A percentile compares a stretch with the other conserved stretches of the same genome.
Evolutionary conservation across 2,888 invertebrate species (phyloP).

Genomic region (Eupithecia subumbrata): DNA sequence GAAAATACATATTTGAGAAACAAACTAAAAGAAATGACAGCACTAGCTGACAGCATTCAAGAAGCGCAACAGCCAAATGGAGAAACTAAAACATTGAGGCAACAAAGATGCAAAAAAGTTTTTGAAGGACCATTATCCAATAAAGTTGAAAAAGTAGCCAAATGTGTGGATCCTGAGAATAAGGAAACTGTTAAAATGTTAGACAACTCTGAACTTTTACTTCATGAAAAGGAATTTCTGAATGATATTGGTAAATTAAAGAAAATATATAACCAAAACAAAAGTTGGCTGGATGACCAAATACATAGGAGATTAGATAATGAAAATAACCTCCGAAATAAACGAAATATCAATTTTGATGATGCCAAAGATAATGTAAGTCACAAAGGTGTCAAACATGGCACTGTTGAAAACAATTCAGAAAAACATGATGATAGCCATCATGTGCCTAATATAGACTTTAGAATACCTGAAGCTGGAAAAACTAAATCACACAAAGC

Average conservation of each 20-base stretch:
- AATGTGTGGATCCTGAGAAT: conserved; percentile 67
- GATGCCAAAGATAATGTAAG: conserved; percentile 15
- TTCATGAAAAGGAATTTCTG: conserved; percentile 67
- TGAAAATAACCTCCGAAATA: conserved; percentile 30
- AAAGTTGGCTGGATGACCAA: conserved; percentile 74
- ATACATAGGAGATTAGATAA: conserved; percentile 61
- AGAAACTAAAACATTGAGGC: conserved; percentile 58
- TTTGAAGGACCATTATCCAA: conserved; percentile 73
- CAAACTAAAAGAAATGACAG: conserved; percentile 72
- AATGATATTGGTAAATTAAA: conserved; percentile 67
- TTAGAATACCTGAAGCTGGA: conserved; percentile 36
- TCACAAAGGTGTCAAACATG: conserved; percentile 6
- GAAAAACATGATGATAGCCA: conserved; percentile 20
- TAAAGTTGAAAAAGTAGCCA: conserved; percentile 61
- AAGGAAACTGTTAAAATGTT: conserved; percentile 43
- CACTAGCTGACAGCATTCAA: conserved; percentile 56
- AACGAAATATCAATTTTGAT: conserved; percentile 16
- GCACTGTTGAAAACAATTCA: conserved; percentile 10
- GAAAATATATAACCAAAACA: conserved; percentile 71
- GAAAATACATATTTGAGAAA: conserved; percentile 76
- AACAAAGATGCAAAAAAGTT: conserved; percentile 71
- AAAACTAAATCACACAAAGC: conserved; percentile 22
- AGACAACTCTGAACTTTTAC: conserved; percentile 45
- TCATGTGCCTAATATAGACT: conserved; percentile 7
- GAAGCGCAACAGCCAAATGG: conserved; percentile 53